Evolutionary conservation across 1,140 invertebrate genomes (phyloP).

Genomic region (Lepidostoma basale): DNA sequence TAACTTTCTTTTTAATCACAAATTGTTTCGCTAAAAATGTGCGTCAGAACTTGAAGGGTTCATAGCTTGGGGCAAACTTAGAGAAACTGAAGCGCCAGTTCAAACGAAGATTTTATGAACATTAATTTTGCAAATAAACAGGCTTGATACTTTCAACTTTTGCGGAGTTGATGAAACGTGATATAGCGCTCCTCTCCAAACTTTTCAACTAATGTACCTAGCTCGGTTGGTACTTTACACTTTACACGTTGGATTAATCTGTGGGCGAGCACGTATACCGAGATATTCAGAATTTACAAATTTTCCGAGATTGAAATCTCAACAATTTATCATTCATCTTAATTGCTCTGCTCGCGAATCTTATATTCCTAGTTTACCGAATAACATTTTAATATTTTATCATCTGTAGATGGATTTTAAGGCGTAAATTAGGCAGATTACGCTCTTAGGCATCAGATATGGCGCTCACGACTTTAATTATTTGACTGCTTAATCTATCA

Average conservation of each 20-base stretch:
- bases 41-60: constrained; percentile 39
- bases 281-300: neutral
- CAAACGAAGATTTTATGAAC: constrained; percentile 46
- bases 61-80: constrained; percentile 38
- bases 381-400: too few species aligned
- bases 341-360: too few species aligned
- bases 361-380: too few species aligned
- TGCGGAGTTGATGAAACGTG: constrained; percentile 45
- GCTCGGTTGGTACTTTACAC: too few species aligned
- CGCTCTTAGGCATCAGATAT: too few species aligned
- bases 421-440: too few species aligned
- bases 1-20: neutral
- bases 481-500: too few species aligned
- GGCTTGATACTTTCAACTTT: constrained; percentile 44
- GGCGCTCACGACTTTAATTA: too few species aligned
- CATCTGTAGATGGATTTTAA: too few species aligned
- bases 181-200: constrained; percentile 35
- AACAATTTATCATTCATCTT: too few species aligned
- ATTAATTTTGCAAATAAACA: constrained; percentile 48
- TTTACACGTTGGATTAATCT: too few species aligned
- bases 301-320: neutral
- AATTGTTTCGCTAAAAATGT: constrained; percentile 18
- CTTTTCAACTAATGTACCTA: too few species aligned
- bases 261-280: neutral
- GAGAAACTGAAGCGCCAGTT: constrained; percentile 38